These are phyloP conservation scores for Crenuchus spilurus DNA, from an alignment of 2,797 vertebrate species.

Conservation along the genomic window DNA sequence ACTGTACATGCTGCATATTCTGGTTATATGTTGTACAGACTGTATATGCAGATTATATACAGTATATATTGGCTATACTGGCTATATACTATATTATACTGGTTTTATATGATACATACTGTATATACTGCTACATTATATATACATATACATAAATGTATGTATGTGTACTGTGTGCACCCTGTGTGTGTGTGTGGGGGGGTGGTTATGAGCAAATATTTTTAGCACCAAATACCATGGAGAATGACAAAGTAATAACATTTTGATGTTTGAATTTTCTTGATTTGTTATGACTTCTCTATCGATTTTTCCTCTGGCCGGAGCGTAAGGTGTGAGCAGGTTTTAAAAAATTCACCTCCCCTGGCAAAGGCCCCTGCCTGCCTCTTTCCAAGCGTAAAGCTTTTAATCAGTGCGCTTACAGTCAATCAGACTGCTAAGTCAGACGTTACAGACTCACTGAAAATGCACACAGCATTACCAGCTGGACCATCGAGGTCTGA, in stretches of 20 bases:
- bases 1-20: too few relatives aligned
- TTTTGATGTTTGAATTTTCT: slow-evolving; percentile 16
- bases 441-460: background rate
- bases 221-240: background rate
- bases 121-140: too few relatives aligned
- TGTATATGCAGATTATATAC: too few relatives aligned
- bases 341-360: slow-evolving; percentile 15
- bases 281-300: slow-evolving; percentile 27
- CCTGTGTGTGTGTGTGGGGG: too few relatives aligned
- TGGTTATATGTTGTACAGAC: too few relatives aligned
- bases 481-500: background rate
- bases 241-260: slow-evolving; percentile 18
- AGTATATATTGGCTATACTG: too few relatives aligned
- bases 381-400: background rate
- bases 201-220: background rate
- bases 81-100: too few relatives aligned
- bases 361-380: background rate
- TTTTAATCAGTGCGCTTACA: slow-evolving; percentile 17
- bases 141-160: too few relatives aligned
- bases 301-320: slow-evolving; percentile 39
- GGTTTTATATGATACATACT: too few relatives aligned
- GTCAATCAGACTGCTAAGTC: slow-evolving; percentile 6
- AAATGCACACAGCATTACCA: slow-evolving; percentile 4
- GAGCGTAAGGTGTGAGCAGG: slow-evolving; percentile 16
- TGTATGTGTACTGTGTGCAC: too few relatives aligned